These are phyloP conservation scores for Platyrinchus mystaceus DNA, from an alignment of 2,797 vertebrate genomes.

Conservation along the genomic window DNA sequence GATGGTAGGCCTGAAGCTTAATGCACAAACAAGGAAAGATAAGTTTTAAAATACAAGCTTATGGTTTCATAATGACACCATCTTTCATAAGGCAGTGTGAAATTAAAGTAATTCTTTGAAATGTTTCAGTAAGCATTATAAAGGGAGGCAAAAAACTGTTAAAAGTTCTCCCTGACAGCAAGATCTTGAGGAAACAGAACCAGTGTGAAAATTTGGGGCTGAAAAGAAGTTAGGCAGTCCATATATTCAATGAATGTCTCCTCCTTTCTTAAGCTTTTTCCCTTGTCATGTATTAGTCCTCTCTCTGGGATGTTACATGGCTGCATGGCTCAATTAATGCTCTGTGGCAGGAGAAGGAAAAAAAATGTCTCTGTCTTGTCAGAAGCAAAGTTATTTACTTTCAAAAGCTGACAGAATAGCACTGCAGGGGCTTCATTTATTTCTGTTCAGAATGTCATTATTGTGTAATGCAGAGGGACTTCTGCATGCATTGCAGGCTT, in stretches of 20 bases:
- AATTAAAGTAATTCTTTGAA: background rate
- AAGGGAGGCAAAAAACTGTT: background rate
- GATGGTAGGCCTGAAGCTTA: background rate
- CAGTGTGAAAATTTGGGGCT: background rate
- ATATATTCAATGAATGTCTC: background rate
- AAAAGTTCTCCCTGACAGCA: background rate
- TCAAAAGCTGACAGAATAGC: constrained; percentile 81
- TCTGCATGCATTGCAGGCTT: constrained; percentile 50
- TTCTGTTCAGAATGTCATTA: constrained; percentile 78
- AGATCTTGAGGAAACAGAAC: background rate
- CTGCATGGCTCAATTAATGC: constrained; percentile 80
- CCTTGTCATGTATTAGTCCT: constrained; percentile 33
- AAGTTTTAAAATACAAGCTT: background rate
- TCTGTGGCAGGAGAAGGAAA: constrained; percentile 76
- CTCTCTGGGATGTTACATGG: constrained; percentile 60
- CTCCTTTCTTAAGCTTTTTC: background rate
- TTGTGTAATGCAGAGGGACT: constrained; percentile 73
- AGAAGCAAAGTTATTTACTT: constrained; percentile 83
- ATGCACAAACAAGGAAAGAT: background rate
- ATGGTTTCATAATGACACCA: rapidly evolving
- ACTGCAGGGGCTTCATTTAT: constrained; percentile 83
- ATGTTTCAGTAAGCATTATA: background rate
- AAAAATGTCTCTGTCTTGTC: constrained; percentile 77
- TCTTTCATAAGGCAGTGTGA: background rate
- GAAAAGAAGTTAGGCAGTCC: background rate